These are phyloP conservation scores for Mugil cephalus DNA, from an alignment of 2,113 vertebrate genomes.

Conservation along the genomic window DNA sequence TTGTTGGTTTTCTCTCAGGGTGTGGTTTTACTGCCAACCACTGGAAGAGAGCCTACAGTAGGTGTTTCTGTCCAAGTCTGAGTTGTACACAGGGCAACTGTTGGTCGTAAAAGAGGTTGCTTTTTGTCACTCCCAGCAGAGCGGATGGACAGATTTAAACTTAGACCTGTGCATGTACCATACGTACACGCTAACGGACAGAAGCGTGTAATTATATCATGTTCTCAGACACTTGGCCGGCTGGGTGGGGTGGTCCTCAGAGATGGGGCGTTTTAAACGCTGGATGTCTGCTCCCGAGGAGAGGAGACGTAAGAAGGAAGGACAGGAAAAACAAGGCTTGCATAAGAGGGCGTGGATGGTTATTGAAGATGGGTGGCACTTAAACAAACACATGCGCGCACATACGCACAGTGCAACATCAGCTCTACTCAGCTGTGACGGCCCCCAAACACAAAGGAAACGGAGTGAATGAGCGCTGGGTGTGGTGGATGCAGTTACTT, in stretches of 20 bases:
- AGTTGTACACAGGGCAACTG: slow-evolving; percentile 57
- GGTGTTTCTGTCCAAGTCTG: slow-evolving; percentile 66
- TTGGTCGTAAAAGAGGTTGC: slow-evolving; percentile 57
- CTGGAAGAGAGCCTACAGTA: slow-evolving; percentile 63
- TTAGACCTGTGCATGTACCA: slow-evolving; percentile 36
- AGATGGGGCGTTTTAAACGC: slow-evolving; percentile 73
- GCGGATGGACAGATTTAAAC: slow-evolving; percentile 36
- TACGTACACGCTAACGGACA: slow-evolving; percentile 36
- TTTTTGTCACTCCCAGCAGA: slow-evolving; percentile 65
- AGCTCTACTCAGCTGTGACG: slow-evolving; percentile 62
- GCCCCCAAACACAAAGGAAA: slow-evolving; percentile 62
- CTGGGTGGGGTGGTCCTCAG: slow-evolving; percentile 72
- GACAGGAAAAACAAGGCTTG: slow-evolving; percentile 76
- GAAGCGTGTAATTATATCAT: slow-evolving; percentile 59
- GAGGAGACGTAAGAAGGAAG: slow-evolving; percentile 53
- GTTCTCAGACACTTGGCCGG: slow-evolving; percentile 46
- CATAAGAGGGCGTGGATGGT: slow-evolving; percentile 75
- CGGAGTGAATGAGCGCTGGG: slow-evolving; percentile 61
- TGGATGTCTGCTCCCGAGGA: slow-evolving; percentile 51
- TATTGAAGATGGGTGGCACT: slow-evolving; percentile 80
- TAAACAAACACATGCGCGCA: slow-evolving; percentile 61
- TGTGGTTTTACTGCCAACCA: slow-evolving; percentile 74
- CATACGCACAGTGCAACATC: slow-evolving; percentile 53
- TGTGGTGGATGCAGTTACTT: slow-evolving; percentile 66
- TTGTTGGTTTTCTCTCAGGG: slow-evolving; percentile 68